phyloP scores from a whole-genome alignment of 2,888 invertebrate species.

The Thecocarcelia acutangulata region DNA sequence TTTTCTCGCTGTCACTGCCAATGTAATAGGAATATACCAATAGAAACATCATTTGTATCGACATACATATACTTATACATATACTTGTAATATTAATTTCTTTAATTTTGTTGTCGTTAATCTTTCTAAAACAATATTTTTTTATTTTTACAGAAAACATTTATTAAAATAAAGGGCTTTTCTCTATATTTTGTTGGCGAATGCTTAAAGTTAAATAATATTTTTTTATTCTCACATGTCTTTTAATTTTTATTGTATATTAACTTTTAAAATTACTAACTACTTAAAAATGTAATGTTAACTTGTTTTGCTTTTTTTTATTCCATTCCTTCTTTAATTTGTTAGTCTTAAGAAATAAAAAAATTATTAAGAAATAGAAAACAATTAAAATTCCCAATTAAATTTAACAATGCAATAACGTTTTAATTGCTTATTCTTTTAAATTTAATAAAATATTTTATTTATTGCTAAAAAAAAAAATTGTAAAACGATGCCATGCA shows the following conservation, averaged over 20 bases:
- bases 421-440: no score
- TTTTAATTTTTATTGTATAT: slow-evolving; percentile 61
- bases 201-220: slow-evolving; percentile 40
- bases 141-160: slow-evolving; percentile 67
- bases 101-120: slow-evolving; percentile 56
- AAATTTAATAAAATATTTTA: no score
- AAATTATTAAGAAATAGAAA: not conserved
- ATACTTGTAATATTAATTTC: slow-evolving; percentile 48
- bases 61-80: not conserved
- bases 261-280: slow-evolving; percentile 79
- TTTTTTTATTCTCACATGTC: slow-evolving; percentile 56
- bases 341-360: slow-evolving; percentile 75
- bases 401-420: slow-evolving; percentile 10
- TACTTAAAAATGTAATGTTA: slow-evolving; percentile 81
- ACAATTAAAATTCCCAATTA: no score
- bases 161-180: slow-evolving; percentile 58
- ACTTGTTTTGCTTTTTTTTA: slow-evolving; percentile 79
- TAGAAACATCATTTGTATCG: not conserved
- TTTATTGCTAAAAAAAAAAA: no score
- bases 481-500: no score
- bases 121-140: slow-evolving; percentile 54
- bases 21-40: slow-evolving; percentile 16
- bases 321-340: slow-evolving; percentile 16
- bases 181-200: slow-evolving; percentile 42
- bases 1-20: slow-evolving; percentile 10